Conservation (phyloP, 2,888 invertebrate genomes). For the Ecliptopera silaceata region DNA sequence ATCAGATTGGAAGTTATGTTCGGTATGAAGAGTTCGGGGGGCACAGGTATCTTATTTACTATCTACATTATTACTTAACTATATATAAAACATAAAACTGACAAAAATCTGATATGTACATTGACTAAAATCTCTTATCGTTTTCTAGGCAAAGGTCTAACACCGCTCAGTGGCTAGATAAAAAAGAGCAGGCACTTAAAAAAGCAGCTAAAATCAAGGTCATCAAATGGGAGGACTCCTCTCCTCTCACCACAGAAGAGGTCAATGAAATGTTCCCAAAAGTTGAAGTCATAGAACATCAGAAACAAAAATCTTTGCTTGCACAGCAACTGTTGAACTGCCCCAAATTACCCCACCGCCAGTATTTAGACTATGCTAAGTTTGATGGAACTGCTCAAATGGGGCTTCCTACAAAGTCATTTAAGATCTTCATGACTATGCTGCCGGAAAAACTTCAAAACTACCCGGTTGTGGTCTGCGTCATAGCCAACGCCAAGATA, state of each 20-base stretch:
- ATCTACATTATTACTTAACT: neutral
- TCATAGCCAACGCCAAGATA: slow-evolving; percentile 93
- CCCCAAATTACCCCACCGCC: slow-evolving; percentile 90
- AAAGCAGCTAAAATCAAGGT: slow-evolving; percentile 90
- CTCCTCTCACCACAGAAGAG: slow-evolving; percentile 81
- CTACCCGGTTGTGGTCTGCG: slow-evolving; percentile 92
- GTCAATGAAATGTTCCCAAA: slow-evolving; percentile 83
- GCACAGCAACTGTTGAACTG: slow-evolving; percentile 90
- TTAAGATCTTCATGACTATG: slow-evolving; percentile 96
- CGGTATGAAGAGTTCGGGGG: slow-evolving; percentile 86
- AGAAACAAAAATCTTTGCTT: slow-evolving; percentile 84
- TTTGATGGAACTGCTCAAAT: slow-evolving; percentile 95
- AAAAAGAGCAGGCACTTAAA: slow-evolving; percentile 93
- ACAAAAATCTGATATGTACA: neutral
- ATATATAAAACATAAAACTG: too few species aligned
- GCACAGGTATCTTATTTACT: slow-evolving; percentile 60
- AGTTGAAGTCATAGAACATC: slow-evolving; percentile 58
- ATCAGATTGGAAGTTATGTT: slow-evolving; percentile 87
- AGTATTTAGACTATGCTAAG: slow-evolving; percentile 94
- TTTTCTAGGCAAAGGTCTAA: slow-evolving; percentile 87
- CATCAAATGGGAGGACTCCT: slow-evolving; percentile 87
- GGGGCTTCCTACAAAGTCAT: slow-evolving; percentile 90
- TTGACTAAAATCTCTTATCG: neutral
- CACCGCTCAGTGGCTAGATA: slow-evolving; percentile 94
- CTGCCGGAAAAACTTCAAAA: slow-evolving; percentile 90